Base-by-base conservation (phyloP, 2,113 vertebrate species). In the Drymodes brunneopygia region DNA sequence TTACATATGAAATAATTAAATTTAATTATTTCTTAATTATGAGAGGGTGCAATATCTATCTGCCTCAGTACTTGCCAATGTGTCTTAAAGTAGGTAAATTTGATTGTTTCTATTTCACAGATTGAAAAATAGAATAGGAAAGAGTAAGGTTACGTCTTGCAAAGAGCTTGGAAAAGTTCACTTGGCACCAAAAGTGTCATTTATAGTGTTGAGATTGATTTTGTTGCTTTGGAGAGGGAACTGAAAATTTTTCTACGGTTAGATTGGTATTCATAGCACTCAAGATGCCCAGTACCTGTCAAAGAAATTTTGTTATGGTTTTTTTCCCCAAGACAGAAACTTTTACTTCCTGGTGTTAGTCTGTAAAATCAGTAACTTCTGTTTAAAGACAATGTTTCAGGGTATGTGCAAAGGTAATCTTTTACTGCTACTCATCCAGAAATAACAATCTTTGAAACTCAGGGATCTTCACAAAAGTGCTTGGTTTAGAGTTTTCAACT, bases 81-180 rank as follows among this genome's bases (percentile, higher is more conserved):
- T 19, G 10, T 6, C 5, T 53, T 64, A 28, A 77, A 8, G 3
- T 3, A 54, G 5, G 4, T 42, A 36, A 38, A 67, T 54, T 31
- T 60, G 1, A 14, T 33, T 75, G 4, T 64, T 78, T 44, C 5
- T 62, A 10, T 38, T 61, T 61, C 21, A 60, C 5, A 29, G 4
- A 3, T 19, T 12, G 15, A 4, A 7, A 44, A 16, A 61, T 1
- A n/a, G 0, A 35, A 7, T 25, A 35, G 24, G 8, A 54, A 42
- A 56, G 3, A 16, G 1, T 27, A 53, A 38, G 4, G 3, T 4
- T 16, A 35, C 10, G 9, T 28, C 19, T 20, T 54, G 20, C 16
- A 66, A 66, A 66, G 11, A 17, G 15, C 8, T 44, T 57, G 3
- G 5, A 70, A 73, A 89, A 58, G 4, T 54, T 71, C 31, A 4